phyloP scores from a whole-genome alignment of 2,888 invertebrate genomes.

The Apomyelois bistriatella region DNA sequence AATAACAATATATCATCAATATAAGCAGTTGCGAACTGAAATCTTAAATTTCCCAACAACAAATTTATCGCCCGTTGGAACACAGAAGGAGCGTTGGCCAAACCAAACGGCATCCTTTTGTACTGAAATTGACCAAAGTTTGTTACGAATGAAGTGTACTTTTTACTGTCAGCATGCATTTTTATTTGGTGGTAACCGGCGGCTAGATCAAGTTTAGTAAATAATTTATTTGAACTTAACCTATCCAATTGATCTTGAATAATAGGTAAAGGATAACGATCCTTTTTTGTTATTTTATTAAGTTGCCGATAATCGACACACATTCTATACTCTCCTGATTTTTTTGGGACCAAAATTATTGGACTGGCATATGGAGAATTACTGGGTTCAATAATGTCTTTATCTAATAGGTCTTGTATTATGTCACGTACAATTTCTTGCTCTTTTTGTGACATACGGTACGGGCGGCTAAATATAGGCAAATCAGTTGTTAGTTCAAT shows the following conservation, averaged over 20 bases:
- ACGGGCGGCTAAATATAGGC: slow-evolving; percentile 9
- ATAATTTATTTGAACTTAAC: slow-evolving; percentile 6
- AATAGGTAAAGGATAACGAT: slow-evolving; percentile 2
- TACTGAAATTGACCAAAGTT: slow-evolving; percentile 18
- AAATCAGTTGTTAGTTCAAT: neutral
- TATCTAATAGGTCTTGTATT: slow-evolving; percentile 12
- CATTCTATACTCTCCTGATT: slow-evolving; percentile 4
- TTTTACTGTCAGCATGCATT: slow-evolving; percentile 9
- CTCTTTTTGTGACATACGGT: slow-evolving; percentile 17
- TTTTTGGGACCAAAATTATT: slow-evolving; percentile 14
- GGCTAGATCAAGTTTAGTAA: slow-evolving; percentile 15
- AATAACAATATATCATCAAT: slow-evolving; percentile 16
- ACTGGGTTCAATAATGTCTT: slow-evolving; percentile 17
- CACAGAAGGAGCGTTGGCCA: neutral
- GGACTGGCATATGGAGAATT: slow-evolving; percentile 21
- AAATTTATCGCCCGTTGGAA: slow-evolving; percentile 9
- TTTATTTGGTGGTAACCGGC: slow-evolving; percentile 9
- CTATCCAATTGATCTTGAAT: slow-evolving; percentile 21
- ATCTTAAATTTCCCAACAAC: slow-evolving; percentile 8
- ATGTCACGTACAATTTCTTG: slow-evolving; percentile 14
- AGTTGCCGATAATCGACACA: slow-evolving; percentile 20
- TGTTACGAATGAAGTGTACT: slow-evolving; percentile 18
- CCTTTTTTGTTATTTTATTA: slow-evolving; percentile 9
- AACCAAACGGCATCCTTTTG: slow-evolving; percentile 17
- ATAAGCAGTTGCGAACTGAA: slow-evolving; percentile 16